Base-by-base conservation (phyloP, 2,888 invertebrate genomes). In the Lucinisca nassula region DNA sequence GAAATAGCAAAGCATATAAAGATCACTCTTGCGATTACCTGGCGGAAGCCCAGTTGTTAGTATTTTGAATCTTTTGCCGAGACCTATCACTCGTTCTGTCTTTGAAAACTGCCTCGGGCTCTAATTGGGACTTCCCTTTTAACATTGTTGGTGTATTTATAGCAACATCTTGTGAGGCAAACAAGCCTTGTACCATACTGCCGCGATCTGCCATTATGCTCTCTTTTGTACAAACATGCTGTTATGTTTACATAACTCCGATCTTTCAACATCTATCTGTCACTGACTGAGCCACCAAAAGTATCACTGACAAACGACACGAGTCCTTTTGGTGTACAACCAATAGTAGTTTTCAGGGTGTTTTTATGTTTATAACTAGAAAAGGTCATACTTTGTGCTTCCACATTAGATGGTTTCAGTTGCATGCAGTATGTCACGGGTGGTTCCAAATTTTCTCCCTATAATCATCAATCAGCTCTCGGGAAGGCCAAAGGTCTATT, bases 161-260 rank as follows among this genome's bases (percentile, higher is more conserved):
- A 51, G 37, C 27, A 8, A 89, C 85, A 87, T 89, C 84, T 32
- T 83, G 49, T 14, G n/a, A 38, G 27, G 90, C 91, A 87, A 91
- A 89, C 27, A 89, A 49, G 70, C 90, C 91, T 73, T 91, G 91
- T 17, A 91, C 89, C 87, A 90, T 90, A n/a, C 90, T 87, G 12
- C 91, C 89, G 35, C 91, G 55, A 49, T 91, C 91, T 24, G 88
- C 86, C 89, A 91, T 91, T 14, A 89, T 45, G 45, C 61, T 78
- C 61, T 78, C 78, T 27, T 78, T 78, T 61, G 3, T 4, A 0
- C 61, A 78, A 78, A 79, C 49, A 79, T 45, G 45, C 14, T n/a
- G 24, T 79, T 67, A 27, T 40, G 61, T 17, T 67, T 61, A n/a
- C 35, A 38, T 17, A 91, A 70, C 0, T 37, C 58, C 17, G 84